A percentile compares a stretch with the other conserved stretches of the same genome.
phyloP scores from a whole-genome alignment of 2,113 vertebrate species.

The Gymnocephalus cernua region DNA sequence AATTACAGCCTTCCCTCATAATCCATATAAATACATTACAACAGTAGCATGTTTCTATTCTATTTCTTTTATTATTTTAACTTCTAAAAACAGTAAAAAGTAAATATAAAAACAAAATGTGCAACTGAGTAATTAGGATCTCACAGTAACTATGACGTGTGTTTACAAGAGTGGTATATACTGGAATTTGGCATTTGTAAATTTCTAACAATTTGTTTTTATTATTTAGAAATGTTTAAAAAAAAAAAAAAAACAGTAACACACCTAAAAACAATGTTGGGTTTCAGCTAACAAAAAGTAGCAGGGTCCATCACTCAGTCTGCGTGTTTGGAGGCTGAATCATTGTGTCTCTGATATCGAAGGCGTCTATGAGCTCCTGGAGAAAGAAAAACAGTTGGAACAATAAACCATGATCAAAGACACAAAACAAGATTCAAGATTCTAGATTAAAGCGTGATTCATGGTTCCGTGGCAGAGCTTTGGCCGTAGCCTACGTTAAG shows the following conservation, averaged over 20 bases:
- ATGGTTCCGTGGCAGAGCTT: no score
- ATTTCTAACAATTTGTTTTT: neutral
- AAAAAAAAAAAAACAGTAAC: neutral
- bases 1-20: neutral
- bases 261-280: conserved; percentile 21
- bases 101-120: conserved; percentile 29
- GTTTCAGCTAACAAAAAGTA: neutral
- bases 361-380: conserved; percentile 80
- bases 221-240: neutral
- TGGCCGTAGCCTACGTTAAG: no score
- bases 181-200: neutral
- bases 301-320: conserved; percentile 42
- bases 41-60: neutral
- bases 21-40: neutral
- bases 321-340: conserved; percentile 63
- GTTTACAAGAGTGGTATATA: neutral
- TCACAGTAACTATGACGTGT: neutral
- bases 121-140: neutral
- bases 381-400: conserved; percentile 9
- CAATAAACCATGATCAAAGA: neutral
- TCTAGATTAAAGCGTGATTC: no score
- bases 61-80: conserved; percentile 49
- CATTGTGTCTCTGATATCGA: conserved; percentile 79
- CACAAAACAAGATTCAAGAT: neutral
- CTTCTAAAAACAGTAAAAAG: conserved; percentile 43